phyloP scores from a whole-genome alignment of 2,797 vertebrate species.

The Fistularia commersonii region DNA sequence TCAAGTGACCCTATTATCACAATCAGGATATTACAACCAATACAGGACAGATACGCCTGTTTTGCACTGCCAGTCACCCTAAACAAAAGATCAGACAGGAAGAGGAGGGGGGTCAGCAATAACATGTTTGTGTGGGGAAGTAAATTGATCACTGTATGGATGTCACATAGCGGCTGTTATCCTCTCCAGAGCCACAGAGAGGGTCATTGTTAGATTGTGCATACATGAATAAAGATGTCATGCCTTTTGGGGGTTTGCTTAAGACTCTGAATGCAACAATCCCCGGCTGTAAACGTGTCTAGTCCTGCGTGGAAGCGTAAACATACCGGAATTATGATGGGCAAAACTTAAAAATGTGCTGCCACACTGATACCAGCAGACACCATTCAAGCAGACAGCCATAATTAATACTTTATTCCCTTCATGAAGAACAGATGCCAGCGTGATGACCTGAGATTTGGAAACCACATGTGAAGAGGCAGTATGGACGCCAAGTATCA shows the following conservation, averaged over 20 bases:
- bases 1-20: conserved; percentile 50
- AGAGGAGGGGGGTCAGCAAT: conserved; percentile 34
- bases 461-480: conserved; percentile 78
- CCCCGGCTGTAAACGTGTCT: conserved; percentile 64
- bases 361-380: conserved; percentile 70
- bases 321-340: conserved; percentile 74
- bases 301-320: conserved; percentile 70
- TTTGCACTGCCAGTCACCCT: conserved; percentile 19
- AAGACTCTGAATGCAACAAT: conserved; percentile 45
- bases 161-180: conserved; percentile 48
- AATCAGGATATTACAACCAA: conserved; percentile 17
- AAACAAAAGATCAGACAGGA: conserved; percentile 38
- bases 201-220: conserved; percentile 63
- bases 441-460: conserved; percentile 73
- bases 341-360: conserved; percentile 71
- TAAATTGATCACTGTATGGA: conserved; percentile 51
- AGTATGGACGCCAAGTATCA: conserved; percentile 60
- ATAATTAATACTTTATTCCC: conserved; percentile 84
- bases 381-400: conserved; percentile 75
- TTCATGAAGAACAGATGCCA: conserved; percentile 74
- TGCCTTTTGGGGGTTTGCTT: conserved; percentile 32
- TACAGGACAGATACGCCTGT: conserved; percentile 25
- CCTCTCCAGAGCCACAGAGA: conserved; percentile 49
- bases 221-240: conserved; percentile 62
- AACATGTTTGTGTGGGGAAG: conserved; percentile 49